Conservation (phyloP, 2,113 vertebrate genomes). For the Megaceryle maxima region DNA sequence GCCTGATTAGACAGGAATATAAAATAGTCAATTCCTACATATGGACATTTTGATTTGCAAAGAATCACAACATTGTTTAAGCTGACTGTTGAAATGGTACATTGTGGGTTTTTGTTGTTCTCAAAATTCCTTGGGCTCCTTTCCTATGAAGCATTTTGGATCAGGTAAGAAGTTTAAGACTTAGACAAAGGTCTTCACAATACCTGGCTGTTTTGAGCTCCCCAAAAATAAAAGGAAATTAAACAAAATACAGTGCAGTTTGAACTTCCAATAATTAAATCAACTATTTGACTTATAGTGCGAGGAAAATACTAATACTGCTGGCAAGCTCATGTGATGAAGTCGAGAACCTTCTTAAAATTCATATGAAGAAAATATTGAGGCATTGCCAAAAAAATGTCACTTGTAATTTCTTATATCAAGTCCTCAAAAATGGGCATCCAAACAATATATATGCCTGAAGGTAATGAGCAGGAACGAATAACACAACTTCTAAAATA, state of each 20-base stretch:
- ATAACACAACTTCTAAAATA: neutral
- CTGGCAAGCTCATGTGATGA: neutral
- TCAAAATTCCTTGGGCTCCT: neutral
- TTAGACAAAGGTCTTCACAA: neutral
- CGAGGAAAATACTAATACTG: neutral
- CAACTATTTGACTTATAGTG: neutral
- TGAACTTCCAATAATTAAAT: neutral
- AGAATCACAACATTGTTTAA: neutral
- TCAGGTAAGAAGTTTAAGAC: neutral
- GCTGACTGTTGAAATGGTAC: neutral
- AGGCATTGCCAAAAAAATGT: constrained; percentile 1
- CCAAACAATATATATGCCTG: neutral
- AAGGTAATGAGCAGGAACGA: constrained; percentile 38
- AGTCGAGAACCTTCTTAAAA: constrained; percentile 21
- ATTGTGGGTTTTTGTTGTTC: neutral
- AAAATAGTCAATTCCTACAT: neutral
- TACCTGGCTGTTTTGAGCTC: neutral
- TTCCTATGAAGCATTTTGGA: neutral
- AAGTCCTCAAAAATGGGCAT: neutral
- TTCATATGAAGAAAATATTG: constrained; percentile 32
- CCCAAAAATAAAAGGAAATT: neutral
- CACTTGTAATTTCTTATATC: constrained; percentile 18
- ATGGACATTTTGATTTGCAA: neutral
- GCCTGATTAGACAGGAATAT: neutral
- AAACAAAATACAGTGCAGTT: neutral